Percentiles rank a stretch among this genome's conserved stretches.
phyloP scores from a whole-genome alignment of 1,140 invertebrate genomes.

The Aphelenchoides fujianensis region DNA sequence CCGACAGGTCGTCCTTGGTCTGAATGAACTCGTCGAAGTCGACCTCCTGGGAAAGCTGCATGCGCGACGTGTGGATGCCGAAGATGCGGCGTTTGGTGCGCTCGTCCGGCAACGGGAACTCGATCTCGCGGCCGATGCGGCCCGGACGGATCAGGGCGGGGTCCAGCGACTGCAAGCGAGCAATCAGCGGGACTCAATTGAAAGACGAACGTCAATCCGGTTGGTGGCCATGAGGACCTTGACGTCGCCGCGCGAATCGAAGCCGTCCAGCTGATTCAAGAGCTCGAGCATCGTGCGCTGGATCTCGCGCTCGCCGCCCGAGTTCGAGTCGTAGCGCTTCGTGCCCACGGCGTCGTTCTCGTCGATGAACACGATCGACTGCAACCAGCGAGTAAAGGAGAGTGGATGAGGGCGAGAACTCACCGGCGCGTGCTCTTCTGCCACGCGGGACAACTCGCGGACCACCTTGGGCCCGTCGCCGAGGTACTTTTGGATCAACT shows the following conservation, averaged over 20 bases:
- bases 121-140: slow-evolving; percentile 97
- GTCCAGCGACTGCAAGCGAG: no score
- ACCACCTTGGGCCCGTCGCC: slow-evolving; percentile 98
- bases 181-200: no score
- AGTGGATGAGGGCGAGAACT: no score
- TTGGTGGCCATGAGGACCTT: slow-evolving; percentile 99
- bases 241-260: slow-evolving; percentile 91
- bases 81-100: slow-evolving; percentile 98
- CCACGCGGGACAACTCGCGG: slow-evolving; percentile 91
- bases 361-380: slow-evolving; percentile 99
- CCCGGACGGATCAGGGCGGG: slow-evolving; percentile 96
- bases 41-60: slow-evolving; percentile 95
- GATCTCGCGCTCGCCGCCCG: slow-evolving; percentile 97
- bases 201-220: slow-evolving; percentile 95
- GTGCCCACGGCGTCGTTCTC: slow-evolving; percentile 99
- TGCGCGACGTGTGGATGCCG: slow-evolving; percentile 93
- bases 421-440: slow-evolving; percentile 97
- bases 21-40: slow-evolving; percentile 96
- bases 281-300: slow-evolving; percentile 99
- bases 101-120: slow-evolving; percentile 98
- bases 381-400: no score
- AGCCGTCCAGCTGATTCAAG: slow-evolving; percentile 96
- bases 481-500: slow-evolving; percentile 98
- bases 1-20: slow-evolving; percentile 98
- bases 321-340: slow-evolving; percentile 97